A percentile compares a stretch with the other conserved stretches of the same genome.
phyloP scores from a whole-genome alignment of 2,888 invertebrate genomes.

The Aspidapion aeneum region DNA sequence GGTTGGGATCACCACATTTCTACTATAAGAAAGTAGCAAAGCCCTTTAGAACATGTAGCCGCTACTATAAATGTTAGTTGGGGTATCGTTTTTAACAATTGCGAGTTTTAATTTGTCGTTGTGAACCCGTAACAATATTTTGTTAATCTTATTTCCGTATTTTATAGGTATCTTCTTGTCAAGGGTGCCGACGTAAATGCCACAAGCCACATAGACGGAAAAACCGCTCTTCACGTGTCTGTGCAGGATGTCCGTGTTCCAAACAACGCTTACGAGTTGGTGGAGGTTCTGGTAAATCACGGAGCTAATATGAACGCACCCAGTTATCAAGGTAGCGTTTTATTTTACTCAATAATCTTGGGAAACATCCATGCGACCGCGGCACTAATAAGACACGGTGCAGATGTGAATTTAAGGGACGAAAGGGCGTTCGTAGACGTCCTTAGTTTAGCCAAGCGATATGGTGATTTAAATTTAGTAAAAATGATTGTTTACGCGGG shows the following conservation, averaged over 20 bases:
- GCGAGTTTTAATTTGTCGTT: too few species aligned
- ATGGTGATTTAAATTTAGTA: constrained; percentile 43
- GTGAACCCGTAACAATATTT: too few species aligned
- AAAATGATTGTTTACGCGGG: constrained; percentile 48
- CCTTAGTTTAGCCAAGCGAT: constrained; percentile 53
- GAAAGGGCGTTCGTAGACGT: constrained; percentile 56
- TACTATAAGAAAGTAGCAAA: too few species aligned
- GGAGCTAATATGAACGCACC: constrained; percentile 41
- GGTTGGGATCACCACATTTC: too few species aligned
- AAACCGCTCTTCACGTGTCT: constrained; percentile 58
- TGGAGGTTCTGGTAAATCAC: constrained; percentile 45
- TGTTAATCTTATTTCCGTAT: too few species aligned
- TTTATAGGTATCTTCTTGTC: constrained; percentile 29
- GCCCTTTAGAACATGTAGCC: too few species aligned
- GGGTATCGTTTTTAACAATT: too few species aligned
- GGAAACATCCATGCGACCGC: constrained; percentile 51
- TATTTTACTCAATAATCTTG: constrained; percentile 46
- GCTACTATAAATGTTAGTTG: too few species aligned
- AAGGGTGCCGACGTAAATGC: constrained; percentile 43
- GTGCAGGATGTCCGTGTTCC: constrained; percentile 55
- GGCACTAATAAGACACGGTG: constrained; percentile 58
- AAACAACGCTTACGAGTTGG: constrained; percentile 52
- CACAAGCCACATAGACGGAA: constrained; percentile 43
- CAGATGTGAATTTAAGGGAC: constrained; percentile 59
- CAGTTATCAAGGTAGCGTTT: constrained; percentile 45